phyloP scores from a whole-genome alignment of 2,888 invertebrate species.

The Aricia artaxerxes region DNA sequence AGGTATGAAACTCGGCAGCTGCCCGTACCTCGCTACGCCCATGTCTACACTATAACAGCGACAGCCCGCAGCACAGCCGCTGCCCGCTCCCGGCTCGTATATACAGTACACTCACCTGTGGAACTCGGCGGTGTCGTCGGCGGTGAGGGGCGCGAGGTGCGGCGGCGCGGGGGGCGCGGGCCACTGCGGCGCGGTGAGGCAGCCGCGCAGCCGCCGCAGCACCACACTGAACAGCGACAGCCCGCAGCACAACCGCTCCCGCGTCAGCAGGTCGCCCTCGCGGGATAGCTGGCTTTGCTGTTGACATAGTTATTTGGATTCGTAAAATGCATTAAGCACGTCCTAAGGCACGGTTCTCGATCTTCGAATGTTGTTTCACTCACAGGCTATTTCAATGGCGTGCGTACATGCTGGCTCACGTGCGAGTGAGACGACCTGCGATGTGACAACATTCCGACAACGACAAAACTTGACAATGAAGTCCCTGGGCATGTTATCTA shows the following conservation, averaged over 20 bases:
- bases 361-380: too few species aligned
- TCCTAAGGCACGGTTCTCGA: too few species aligned
- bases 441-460: too few species aligned
- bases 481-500: too few species aligned
- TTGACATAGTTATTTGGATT: background rate
- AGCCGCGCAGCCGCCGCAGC: constrained; percentile 90
- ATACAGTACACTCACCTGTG: constrained; percentile 77
- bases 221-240: constrained; percentile 98
- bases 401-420: too few species aligned
- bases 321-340: too few species aligned
- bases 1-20: too few species aligned
- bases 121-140: constrained; percentile 98
- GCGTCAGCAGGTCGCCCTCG: constrained; percentile 97
- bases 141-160: constrained; percentile 95
- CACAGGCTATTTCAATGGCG: too few species aligned
- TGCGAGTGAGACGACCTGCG: too few species aligned
- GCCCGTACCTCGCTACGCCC: too few species aligned
- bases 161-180: constrained; percentile 94
- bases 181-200: constrained; percentile 95
- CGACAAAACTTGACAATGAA: too few species aligned
- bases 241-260: constrained; percentile 98
- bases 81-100: too few species aligned
- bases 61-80: constrained; percentile 83
- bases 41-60: constrained; percentile 75
- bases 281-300: constrained; percentile 96